A percentile compares a stretch with the other conserved stretches of the same genome.
Conservation (phyloP, 2,797 vertebrate genomes). For the Buceros bicornis region DNA sequence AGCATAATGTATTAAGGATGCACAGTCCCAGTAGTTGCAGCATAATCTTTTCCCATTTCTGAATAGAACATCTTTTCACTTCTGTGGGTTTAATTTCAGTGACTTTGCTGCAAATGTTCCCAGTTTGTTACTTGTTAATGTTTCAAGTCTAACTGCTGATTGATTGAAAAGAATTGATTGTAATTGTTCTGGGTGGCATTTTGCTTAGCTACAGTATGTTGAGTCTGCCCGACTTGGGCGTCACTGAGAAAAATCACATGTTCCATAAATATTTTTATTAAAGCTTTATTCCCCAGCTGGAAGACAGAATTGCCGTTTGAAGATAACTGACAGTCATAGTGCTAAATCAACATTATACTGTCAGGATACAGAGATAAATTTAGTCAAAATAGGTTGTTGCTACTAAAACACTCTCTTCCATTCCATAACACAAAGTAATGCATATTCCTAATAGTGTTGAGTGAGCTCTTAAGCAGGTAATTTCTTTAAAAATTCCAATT, state of each 20-base stretch:
- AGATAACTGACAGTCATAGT: slow-evolving; percentile 49
- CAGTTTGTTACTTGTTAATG: background rate
- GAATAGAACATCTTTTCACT: background rate
- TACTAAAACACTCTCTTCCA: background rate
- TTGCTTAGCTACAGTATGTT: background rate
- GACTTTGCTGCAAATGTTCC: background rate
- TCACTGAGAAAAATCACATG: slow-evolving; percentile 11
- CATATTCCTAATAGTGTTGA: background rate
- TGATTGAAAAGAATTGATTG: background rate
- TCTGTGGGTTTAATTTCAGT: background rate
- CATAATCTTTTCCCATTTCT: background rate
- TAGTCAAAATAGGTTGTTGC: slow-evolving; percentile 46
- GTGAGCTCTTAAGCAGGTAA: slow-evolving; percentile 26
- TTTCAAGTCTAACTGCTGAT: slow-evolving; percentile 1
- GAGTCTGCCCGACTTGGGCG: background rate
- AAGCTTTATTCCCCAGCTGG: slow-evolving; percentile 38
- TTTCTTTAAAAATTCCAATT: slow-evolving; percentile 43
- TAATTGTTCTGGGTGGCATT: slow-evolving; percentile 14
- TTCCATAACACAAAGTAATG: slow-evolving; percentile 9
- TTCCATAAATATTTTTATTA: slow-evolving; percentile 65
- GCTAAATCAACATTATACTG: slow-evolving; percentile 44
- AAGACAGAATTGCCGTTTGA: slow-evolving; percentile 34
- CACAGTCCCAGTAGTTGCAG: background rate
- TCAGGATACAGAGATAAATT: slow-evolving; percentile 43
- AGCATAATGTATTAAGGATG: background rate